These are phyloP conservation scores for Trichopoda pennipes DNA, from an alignment of 2,888 invertebrate species.

Conservation along the genomic window DNA sequence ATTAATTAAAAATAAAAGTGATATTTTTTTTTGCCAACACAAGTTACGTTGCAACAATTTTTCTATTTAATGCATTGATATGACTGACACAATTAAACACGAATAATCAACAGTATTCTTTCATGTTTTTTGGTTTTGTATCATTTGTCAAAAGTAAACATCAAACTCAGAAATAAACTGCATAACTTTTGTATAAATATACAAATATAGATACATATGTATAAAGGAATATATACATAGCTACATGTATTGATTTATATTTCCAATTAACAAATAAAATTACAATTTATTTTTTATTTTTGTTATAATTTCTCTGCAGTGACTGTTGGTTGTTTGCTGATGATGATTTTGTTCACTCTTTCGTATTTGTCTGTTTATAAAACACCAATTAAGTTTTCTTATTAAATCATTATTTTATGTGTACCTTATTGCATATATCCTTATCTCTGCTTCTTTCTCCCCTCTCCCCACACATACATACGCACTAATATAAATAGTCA, in stretches of 20 bases:
- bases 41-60: neutral
- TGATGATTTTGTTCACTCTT: slow-evolving; percentile 22
- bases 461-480: neutral
- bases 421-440: slow-evolving; percentile 35
- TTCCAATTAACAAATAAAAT: slow-evolving; percentile 69
- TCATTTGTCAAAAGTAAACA: slow-evolving; percentile 15
- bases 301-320: slow-evolving; percentile 44
- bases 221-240: neutral
- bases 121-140: slow-evolving; percentile 17
- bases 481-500: slow-evolving; percentile 1
- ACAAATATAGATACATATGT: too few species aligned
- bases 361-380: slow-evolving; percentile 54
- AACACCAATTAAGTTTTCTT: slow-evolving; percentile 68
- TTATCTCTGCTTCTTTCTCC: too few species aligned
- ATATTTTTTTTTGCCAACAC: neutral
- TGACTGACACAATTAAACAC: slow-evolving; percentile 53
- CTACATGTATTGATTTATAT: slow-evolving; percentile 56
- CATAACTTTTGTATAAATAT: neutral
- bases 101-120: slow-evolving; percentile 28
- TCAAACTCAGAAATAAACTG: neutral
- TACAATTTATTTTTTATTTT: slow-evolving; percentile 65
- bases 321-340: slow-evolving; percentile 14
- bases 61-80: slow-evolving; percentile 25
- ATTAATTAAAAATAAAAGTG: slow-evolving; percentile 34
- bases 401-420: slow-evolving; percentile 67